Base-by-base conservation (phyloP, 1,140 invertebrate genomes). In the Drosophila micromelanica region DNA sequence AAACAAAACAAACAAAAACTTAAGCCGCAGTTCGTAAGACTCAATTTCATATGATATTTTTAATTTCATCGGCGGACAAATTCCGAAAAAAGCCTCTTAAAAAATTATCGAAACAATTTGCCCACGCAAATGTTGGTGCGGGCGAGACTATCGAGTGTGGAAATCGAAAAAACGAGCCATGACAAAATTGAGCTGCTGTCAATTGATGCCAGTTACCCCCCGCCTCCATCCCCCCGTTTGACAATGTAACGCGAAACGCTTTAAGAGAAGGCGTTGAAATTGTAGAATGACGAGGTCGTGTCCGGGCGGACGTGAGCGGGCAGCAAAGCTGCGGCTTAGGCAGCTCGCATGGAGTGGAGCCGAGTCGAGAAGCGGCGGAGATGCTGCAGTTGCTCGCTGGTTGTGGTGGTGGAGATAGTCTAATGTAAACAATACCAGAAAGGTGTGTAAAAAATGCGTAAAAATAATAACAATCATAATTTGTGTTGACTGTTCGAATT, bases 381-480 rank as follows among this genome's bases (percentile, higher is more conserved):
- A 49, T 64, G 60, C 23, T 51, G 23, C 3, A 23, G 30, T 32
- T 54, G 27, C 5, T 2, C 37, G 12, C 0, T n/a, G 6, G 20
- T 30, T 30, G 17, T 23, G 17, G 23, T 59, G 46, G 27, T 0
- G 27, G 3, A 6, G 27, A 27, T 32, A 20, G 62, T 23, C 46
- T 35, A 77, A 74, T 74, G 75, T 77, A 77, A 77, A 77, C 75
- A 77, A 69, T 55, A 74, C 75, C 71, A 64, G 61, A 74, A 77
- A 75, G 72, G 75, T 78, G 75, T 78, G 64, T 78, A 78, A 78
- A 78, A 75, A 78, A 78, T 78, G 75, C 75, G 75, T 78, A 78
- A 75, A 78, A 78, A 78, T 78, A 78, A 78, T 78, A 78, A 78
- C 60, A 71, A 75, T 74, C 71, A 74, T 78, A 77, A 77, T 78